Conservation (phyloP, 2,113 vertebrate genomes). For the Oryzias woworae region DNA sequence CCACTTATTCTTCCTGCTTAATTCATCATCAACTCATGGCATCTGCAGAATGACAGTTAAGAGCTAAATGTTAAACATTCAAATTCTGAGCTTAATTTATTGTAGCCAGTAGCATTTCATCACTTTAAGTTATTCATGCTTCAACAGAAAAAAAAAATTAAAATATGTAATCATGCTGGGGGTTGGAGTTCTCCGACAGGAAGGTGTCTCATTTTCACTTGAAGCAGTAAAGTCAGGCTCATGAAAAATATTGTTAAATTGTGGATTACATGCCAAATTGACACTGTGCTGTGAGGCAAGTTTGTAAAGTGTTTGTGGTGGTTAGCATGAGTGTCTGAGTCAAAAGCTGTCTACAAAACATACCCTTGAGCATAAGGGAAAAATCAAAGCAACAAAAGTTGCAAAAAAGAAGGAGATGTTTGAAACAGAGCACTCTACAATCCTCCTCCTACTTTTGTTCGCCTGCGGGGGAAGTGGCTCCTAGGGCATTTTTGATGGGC, state of each 20-base stretch:
- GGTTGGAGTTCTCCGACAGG: conserved; percentile 49
- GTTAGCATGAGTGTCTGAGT: conserved; percentile 24
- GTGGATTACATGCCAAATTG: conserved; percentile 42
- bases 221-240: conserved; percentile 35
- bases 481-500: conserved; percentile 52
- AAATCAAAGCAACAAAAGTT: conserved; percentile 51
- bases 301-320: conserved; percentile 34
- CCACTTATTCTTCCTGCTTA: neutral
- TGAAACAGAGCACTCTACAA: conserved; percentile 21
- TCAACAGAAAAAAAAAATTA: conserved; percentile 12
- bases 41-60: conserved; percentile 17
- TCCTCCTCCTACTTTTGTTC: conserved; percentile 24
- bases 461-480: conserved; percentile 29
- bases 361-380: conserved; percentile 42
- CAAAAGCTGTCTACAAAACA: conserved; percentile 35
- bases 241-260: conserved; percentile 43
- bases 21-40: neutral
- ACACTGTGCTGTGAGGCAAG: conserved; percentile 43
- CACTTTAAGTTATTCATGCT: conserved; percentile 35
- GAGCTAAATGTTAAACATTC: conserved; percentile 23
- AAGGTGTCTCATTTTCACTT: conserved; percentile 46
- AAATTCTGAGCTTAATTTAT: conserved; percentile 29
- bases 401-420: conserved; percentile 12
- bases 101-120: conserved; percentile 44
- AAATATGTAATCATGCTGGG: conserved; percentile 30